Conservation (phyloP, 2,113 vertebrate genomes). For the Varanus salvator region DNA sequence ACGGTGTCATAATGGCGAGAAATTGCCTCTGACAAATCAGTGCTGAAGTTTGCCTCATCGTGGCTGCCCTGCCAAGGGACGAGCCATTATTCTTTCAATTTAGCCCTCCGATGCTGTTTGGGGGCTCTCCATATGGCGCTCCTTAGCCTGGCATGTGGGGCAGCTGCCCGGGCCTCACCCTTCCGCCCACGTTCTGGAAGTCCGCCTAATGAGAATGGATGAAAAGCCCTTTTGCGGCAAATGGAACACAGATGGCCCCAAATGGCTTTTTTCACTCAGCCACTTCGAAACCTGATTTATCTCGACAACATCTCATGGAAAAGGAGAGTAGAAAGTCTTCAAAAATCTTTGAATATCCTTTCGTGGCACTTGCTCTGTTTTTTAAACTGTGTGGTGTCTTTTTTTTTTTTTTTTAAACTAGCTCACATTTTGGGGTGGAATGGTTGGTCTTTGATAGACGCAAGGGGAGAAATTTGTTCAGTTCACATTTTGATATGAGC, state of each 20-base stretch:
- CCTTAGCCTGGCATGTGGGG: neutral
- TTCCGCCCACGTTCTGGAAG: neutral
- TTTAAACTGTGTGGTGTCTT: too few species aligned
- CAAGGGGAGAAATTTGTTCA: too few species aligned
- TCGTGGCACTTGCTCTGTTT: neutral
- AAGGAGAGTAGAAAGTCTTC: neutral
- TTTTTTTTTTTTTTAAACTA: too few species aligned
- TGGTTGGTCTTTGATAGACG: too few species aligned
- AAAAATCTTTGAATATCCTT: neutral
- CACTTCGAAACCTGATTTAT: neutral
- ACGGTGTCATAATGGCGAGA: constrained; percentile 14
- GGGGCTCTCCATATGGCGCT: constrained; percentile 1
- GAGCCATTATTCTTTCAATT: constrained; percentile 41
- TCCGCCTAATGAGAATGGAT: constrained; percentile 13
- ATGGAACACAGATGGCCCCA: neutral
- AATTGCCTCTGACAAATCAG: constrained; percentile 35
- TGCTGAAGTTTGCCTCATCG: constrained; percentile 15
- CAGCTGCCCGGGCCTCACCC: neutral
- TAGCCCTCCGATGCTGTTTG: constrained; percentile 15
- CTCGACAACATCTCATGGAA: neutral
- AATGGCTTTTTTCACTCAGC: neutral
- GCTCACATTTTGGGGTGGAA: neutral
- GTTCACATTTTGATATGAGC: too few species aligned
- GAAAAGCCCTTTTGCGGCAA: neutral
- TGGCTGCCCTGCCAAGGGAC: constrained; percentile 19